Evolutionary conservation across 2,888 invertebrate species (phyloP).

Genomic region (Dermolepida albohirtum): DNA sequence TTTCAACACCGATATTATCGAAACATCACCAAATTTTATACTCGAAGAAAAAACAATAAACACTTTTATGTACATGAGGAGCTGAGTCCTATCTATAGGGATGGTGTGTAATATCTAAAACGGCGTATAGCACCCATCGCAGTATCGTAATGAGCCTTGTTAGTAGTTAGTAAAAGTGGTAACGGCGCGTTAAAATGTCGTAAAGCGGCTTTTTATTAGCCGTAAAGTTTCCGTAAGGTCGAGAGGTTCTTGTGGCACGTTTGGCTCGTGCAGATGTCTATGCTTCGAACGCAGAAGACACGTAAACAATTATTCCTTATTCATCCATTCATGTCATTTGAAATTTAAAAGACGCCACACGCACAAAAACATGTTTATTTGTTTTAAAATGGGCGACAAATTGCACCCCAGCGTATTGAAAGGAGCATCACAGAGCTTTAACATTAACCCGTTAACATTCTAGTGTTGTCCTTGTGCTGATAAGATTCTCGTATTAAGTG

Average conservation of each 20-base stretch:
- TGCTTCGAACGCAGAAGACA: constrained; percentile 53
- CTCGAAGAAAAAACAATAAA: constrained; percentile 34
- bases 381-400: constrained; percentile 32
- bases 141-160: constrained; percentile 65
- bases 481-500: constrained; percentile 35
- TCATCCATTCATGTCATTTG: constrained; percentile 37
- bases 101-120: constrained; percentile 55
- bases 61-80: constrained; percentile 47
- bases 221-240: constrained; percentile 61
- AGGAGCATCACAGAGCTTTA: constrained; percentile 16
- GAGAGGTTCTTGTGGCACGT: constrained; percentile 55
- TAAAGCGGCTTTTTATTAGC: constrained; percentile 65
- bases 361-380: constrained; percentile 33
- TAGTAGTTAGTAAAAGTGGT: constrained; percentile 65
- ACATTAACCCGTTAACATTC: constrained; percentile 38
- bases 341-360: constrained; percentile 33
- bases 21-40: constrained; percentile 36
- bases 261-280: constrained; percentile 57
- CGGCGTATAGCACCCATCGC: constrained; percentile 60
- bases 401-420: constrained; percentile 29
- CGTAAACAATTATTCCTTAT: constrained; percentile 61
- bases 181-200: constrained; percentile 65
- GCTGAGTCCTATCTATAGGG: constrained; percentile 47
- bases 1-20: constrained; percentile 24
- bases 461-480: constrained; percentile 20